These are phyloP conservation scores for Scaptomyza graminum DNA, from an alignment of 1,140 invertebrate species.

Conservation along the genomic window DNA sequence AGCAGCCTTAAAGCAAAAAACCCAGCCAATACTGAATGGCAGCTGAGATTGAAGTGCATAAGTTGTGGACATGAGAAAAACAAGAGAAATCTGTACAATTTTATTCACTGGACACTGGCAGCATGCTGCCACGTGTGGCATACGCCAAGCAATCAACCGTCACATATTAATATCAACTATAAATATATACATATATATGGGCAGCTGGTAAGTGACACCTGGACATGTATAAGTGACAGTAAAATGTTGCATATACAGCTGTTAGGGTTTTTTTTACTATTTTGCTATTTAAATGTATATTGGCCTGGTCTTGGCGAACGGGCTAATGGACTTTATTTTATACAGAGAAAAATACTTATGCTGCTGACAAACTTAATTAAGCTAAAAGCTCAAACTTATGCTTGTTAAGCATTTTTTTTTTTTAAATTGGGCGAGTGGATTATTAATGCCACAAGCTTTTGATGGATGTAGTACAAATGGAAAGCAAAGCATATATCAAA, in stretches of 20 bases:
- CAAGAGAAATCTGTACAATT: constrained; percentile 66
- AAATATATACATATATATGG: constrained; percentile 14
- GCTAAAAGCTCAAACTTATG: background rate
- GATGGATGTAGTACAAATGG: no score
- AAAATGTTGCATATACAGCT: constrained; percentile 63
- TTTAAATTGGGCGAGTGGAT: background rate
- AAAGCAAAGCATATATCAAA: no score
- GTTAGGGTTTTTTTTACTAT: background rate
- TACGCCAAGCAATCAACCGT: constrained; percentile 30
- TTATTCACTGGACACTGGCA: constrained; percentile 60
- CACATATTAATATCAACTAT: constrained; percentile 56
- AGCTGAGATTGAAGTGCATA: constrained; percentile 34
- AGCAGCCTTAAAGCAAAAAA: background rate
- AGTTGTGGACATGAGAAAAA: constrained; percentile 39
- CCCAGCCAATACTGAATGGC: background rate
- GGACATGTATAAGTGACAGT: constrained; percentile 76
- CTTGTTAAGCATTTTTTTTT: constrained; percentile 5
- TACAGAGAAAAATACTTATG: background rate
- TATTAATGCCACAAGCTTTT: no score
- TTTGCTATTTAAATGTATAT: background rate
- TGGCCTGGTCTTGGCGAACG: constrained; percentile 5
- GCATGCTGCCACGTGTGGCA: constrained; percentile 28
- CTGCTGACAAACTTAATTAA: constrained; percentile 22
- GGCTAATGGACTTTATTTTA: constrained; percentile 22
- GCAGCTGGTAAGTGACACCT: constrained; percentile 63